phyloP scores from a whole-genome alignment of 23 tunicate genomes.

The Trididemnum miniatum region DNA sequence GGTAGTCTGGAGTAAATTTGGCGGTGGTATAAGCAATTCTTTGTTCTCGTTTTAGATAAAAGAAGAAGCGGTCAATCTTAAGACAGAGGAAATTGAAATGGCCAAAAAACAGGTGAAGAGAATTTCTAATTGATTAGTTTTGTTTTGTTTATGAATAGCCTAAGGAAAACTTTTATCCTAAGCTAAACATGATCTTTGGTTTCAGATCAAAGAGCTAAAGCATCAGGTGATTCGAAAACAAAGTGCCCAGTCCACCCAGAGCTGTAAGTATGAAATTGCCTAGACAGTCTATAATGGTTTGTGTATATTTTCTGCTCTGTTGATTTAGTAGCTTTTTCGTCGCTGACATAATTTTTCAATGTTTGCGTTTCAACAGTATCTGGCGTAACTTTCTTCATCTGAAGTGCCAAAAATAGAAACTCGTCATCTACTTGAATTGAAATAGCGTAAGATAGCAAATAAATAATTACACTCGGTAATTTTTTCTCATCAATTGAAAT shows the following conservation, averaged over 20 bases:
- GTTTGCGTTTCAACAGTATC: not conserved
- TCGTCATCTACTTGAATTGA: not conserved
- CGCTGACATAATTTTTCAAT: not conserved
- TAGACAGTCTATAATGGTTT: not conserved
- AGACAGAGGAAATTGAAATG: slow-evolving; percentile 57
- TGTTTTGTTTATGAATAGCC: no score
- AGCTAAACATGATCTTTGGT: no score
- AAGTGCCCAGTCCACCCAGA: slow-evolving; percentile 49
- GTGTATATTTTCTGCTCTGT: not conserved
- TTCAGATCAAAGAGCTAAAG: slow-evolving; percentile 49
- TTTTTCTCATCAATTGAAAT: no score
- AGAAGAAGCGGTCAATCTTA: slow-evolving; percentile 47
- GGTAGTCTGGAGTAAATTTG: no score
- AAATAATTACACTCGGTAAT: no score
- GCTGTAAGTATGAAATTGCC: slow-evolving; percentile 35
- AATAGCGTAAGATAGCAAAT: no score
- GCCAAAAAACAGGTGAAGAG: slow-evolving; percentile 49
- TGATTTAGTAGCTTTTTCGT: not conserved
- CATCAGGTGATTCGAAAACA: slow-evolving; percentile 54
- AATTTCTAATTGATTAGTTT: no score
- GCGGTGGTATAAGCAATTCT: no score
- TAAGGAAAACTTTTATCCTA: no score
- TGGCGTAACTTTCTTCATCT: slow-evolving; percentile 5
- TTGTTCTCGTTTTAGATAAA: slow-evolving; percentile 56
- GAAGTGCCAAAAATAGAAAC: not conserved